These are phyloP conservation scores for Cordilura impudica DNA, from an alignment of 2,888 invertebrate species.

Conservation along the genomic window DNA sequence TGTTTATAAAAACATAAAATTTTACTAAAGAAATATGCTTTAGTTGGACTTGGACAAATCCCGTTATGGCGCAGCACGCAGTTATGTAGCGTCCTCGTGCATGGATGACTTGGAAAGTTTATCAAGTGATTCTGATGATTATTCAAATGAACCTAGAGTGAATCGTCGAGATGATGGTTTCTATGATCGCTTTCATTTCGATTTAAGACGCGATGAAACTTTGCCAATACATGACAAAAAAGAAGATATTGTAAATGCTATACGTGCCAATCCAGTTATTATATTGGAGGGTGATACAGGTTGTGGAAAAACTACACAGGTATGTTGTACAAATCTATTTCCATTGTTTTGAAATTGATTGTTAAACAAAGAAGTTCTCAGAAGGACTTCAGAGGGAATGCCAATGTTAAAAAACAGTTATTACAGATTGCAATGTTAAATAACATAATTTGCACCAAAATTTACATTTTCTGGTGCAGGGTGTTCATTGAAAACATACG, in stretches of 20 bases:
- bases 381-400: no score
- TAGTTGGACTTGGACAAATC: conserved; percentile 43
- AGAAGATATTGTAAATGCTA: conserved; percentile 83
- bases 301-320: conserved; percentile 93
- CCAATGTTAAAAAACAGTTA: no score
- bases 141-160: conserved; percentile 53
- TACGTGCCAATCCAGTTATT: conserved; percentile 82
- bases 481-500: no score
- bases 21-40: no score
- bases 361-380: no score
- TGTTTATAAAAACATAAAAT: background rate
- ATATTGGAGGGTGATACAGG: conserved; percentile 96
- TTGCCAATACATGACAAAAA: conserved; percentile 73
- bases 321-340: no score
- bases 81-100: conserved; percentile 57
- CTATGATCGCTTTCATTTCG: conserved; percentile 72
- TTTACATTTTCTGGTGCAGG: no score
- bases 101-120: conserved; percentile 72
- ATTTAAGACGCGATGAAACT: conserved; percentile 69
- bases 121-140: conserved; percentile 63
- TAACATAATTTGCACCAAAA: no score
- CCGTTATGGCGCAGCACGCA: conserved; percentile 47
- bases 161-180: conserved; percentile 67
- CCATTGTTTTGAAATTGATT: no score
- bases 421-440: no score